These are phyloP conservation scores for Smutsia temminckii DNA, from an alignment of 2,797 vertebrate genomes.

Conservation along the genomic window DNA sequence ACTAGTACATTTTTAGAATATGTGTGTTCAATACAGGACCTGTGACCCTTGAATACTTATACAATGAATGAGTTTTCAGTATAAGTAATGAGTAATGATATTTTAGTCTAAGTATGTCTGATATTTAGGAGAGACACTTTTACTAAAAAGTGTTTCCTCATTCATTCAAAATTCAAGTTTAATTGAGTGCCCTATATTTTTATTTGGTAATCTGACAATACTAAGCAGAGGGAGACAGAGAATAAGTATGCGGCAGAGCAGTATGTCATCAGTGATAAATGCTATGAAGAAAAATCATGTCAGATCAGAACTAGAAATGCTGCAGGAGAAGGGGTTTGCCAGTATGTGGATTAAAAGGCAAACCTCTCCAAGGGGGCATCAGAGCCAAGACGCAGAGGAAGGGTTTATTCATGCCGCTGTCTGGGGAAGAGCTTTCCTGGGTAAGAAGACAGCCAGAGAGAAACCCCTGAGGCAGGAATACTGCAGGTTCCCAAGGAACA, in stretches of 20 bases:
- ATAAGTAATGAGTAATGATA: neutral
- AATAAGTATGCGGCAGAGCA: neutral
- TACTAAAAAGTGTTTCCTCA: neutral
- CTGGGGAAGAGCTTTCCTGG: neutral
- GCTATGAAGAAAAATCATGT: neutral
- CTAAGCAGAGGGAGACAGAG: neutral
- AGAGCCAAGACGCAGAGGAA: neutral
- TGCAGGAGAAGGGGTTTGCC: neutral
- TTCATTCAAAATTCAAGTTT: constrained; percentile 48
- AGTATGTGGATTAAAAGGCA: neutral
- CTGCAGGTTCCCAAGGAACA: neutral
- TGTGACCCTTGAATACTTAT: neutral
- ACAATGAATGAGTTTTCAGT: neutral
- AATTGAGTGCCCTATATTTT: neutral
- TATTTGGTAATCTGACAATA: neutral
- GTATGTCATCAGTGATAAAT: neutral
- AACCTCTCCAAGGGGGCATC: neutral
- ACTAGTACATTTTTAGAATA: neutral
- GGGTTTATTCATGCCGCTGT: fast-evolving
- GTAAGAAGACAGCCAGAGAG: neutral
- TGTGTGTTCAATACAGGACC: neutral
- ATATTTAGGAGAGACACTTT: neutral
- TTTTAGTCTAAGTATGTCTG: neutral
- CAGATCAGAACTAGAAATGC: neutral
- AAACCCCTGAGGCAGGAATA: neutral